Base-by-base conservation (phyloP, 2,113 vertebrate genomes). In the Thymallus thymallus region DNA sequence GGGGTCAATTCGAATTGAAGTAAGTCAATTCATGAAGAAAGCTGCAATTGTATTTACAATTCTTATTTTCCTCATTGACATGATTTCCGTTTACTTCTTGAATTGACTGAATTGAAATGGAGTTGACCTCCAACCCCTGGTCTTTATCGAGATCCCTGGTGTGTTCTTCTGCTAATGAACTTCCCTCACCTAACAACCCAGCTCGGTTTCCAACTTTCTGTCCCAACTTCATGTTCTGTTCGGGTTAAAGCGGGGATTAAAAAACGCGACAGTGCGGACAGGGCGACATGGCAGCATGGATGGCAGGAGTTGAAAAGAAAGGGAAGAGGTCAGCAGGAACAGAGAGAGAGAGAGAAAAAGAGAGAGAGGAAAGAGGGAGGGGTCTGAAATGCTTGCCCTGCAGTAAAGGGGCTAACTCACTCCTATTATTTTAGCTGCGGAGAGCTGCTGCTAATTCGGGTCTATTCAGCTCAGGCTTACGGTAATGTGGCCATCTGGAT, bases 391-490 rank as follows among this genome's bases (percentile, higher is more conserved):
- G 87, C 90, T 89, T 89, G 80, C 79, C 66, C 24, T 73, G 86
- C 90, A 84, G 56, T 82, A 91, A 91, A 89, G 76, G n/a, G 69
- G 89, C 92, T 92, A 91, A 93, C 90, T 92, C 90, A 84, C 85
- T 68, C 66, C 46, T 69, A 89, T 89, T 85, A 85, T 90, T 91
- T 92, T 84, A 88, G 82, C 81, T 24, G 72, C 45, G 74, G 68
- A 85, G 60, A 58, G 81, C 82, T 48, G 74, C 77, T 70, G 79
- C 82, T 92, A 90, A 91, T 92, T 87, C 83, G 20, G 69, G 48
- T 77, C 88, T 71, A 90, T 92, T 92, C 91, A 92, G 73, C 79
- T 56, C 71, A 62, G 82, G 88, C 87, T 91, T 91, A 87, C 71
- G 29, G 85, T 78, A 84, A 86, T 80, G 83, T 86, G 85, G 79